Percentiles rank a stretch among this genome's conserved stretches.
Conservation (phyloP, 2,888 invertebrate species). For the Merodon equestris region DNA sequence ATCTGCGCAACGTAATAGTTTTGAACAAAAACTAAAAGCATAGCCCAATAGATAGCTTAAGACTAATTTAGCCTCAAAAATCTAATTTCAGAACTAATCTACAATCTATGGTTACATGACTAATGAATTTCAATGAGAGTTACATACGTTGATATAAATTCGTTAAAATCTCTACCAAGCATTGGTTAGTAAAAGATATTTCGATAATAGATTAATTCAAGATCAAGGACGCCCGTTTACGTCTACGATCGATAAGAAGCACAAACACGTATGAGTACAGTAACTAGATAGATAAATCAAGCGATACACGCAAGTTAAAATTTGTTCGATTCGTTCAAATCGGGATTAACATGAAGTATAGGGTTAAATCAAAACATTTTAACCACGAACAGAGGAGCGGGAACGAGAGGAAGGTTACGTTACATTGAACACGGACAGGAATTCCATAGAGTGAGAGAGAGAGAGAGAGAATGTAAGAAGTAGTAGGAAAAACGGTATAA, state of each 20-base stretch:
- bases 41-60: too few species aligned
- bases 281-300: constrained; percentile 45
- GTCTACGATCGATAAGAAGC: neutral
- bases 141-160: neutral
- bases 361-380: constrained; percentile 42
- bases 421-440: constrained; percentile 15
- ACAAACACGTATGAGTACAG: neutral
- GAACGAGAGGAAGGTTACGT: constrained; percentile 38
- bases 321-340: constrained; percentile 33
- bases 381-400: constrained; percentile 31
- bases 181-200: too few species aligned
- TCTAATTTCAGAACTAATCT: too few species aligned
- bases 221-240: too few species aligned
- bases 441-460: neutral
- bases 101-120: constrained; percentile 12
- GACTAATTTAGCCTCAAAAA: too few species aligned
- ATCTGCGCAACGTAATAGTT: too few species aligned
- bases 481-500: too few species aligned
- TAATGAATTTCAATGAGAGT: constrained; percentile 24
- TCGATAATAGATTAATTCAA: too few species aligned
- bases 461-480: constrained; percentile 1
- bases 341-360: neutral
- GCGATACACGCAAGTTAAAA: constrained; percentile 64
- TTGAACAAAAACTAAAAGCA: too few species aligned
- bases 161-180: too few species aligned